Percentiles rank a stretch among this genome's conserved stretches.
Evolutionary conservation across 2,797 vertebrate genomes (phyloP).

Genomic region (Pipistrellus pygmaeus): DNA sequence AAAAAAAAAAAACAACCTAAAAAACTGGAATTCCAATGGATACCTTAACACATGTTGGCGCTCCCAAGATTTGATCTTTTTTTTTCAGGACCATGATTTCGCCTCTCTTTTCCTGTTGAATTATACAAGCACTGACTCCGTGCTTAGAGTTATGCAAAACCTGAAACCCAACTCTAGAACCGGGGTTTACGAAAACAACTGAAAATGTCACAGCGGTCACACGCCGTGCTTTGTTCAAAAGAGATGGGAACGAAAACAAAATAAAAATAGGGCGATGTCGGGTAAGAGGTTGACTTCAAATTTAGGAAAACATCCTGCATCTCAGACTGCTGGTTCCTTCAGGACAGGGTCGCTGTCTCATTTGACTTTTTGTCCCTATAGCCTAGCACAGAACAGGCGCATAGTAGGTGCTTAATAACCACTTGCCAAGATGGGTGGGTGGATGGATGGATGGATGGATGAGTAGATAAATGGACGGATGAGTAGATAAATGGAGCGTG

Average conservation of each 20-base stretch:
- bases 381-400: background rate
- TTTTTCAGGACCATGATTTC: background rate
- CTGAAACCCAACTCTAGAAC: slow-evolving; percentile 65
- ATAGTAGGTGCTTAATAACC: background rate
- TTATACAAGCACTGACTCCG: slow-evolving; percentile 19
- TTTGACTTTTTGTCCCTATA: background rate
- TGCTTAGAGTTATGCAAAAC: slow-evolving; percentile 55
- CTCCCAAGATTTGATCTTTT: background rate
- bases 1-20: background rate
- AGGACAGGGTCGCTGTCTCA: background rate
- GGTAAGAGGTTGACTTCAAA: slow-evolving; percentile 43
- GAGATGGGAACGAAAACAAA: slow-evolving; percentile 52
- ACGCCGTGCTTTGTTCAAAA: slow-evolving; percentile 39
- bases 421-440: background rate
- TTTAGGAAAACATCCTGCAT: slow-evolving; percentile 41
- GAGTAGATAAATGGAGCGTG: too few relatives aligned
- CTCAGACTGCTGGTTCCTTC: background rate
- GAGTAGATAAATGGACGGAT: background rate
- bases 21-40: background rate
- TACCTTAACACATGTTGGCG: background rate
- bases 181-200: slow-evolving; percentile 69
- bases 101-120: slow-evolving; percentile 24
- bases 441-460: background rate
- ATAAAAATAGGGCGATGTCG: slow-evolving; percentile 34
- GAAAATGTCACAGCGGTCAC: slow-evolving; percentile 4